Evolutionary conservation across 2,113 vertebrate genomes (phyloP), one percentile per base, ranked within the genome.

Genomic region (Hepsetus odoe): DNA sequence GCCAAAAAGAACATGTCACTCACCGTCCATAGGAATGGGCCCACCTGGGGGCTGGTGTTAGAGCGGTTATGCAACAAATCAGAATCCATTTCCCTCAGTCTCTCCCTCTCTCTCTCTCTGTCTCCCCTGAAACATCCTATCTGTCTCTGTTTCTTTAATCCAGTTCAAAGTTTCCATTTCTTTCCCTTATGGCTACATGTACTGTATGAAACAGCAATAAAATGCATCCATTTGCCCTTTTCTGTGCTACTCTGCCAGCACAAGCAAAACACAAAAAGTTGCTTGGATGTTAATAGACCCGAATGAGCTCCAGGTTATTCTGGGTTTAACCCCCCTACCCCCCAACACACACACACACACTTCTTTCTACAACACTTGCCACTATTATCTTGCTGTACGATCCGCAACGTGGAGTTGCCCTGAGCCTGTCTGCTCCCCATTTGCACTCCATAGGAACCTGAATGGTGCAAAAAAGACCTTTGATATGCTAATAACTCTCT

Each of bases 401-500:
- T 79, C 67, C 46, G 30, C 68, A 79, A 51, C 59, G 70, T 12
- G 42, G n/a, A 26, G 53, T 14, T 62, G 56, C 58, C 44, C 77
- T 42, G 24, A 64, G 59, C 62, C 33, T 72, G 33, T 79, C 46
- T 53, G 22, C 46, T 53, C 46, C 64, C 44, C 32, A 59, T 55
- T 40, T n/a, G 68, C n/a, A 32, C 51, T 64, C 32, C 51, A 38
- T 28, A 71, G 71, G 58, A 73, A 69, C 38, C 32, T 46, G 62
- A 82, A 66, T 67, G 1, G 5, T 6, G 33, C 24, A 81, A 80
- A 70, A 66, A 61, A 24, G 1, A 3, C 22, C 76, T 79, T 79
- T 82, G 33, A 74, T 70, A 67, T 74, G 64, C 71, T 68, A 79
- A 82, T 74, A 7, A 35, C 49, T 30, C 14, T 40, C n/a, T 76